Evolutionary conservation across 1,140 invertebrate species (phyloP).

Genomic region (Bombus turneri): DNA sequence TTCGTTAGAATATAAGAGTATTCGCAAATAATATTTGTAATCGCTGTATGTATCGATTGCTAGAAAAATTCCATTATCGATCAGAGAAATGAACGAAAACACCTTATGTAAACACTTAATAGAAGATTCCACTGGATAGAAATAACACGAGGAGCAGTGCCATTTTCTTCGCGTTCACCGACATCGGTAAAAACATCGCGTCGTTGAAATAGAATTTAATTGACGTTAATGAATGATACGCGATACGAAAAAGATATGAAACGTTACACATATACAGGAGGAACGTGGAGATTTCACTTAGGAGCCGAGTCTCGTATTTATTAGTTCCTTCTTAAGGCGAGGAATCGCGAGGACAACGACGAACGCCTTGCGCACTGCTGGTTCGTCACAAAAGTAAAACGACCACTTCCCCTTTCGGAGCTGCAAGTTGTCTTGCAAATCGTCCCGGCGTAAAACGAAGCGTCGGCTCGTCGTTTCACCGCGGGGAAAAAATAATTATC

Average conservation of each 20-base stretch:
- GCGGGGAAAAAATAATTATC: slow-evolving; percentile 18
- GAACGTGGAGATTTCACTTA: background rate
- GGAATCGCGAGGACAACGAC: background rate
- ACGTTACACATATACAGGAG: background rate
- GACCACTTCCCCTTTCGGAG: slow-evolving; percentile 29
- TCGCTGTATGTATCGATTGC: background rate
- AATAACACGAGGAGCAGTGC: background rate
- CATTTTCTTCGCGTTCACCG: background rate
- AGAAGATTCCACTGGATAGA: background rate
- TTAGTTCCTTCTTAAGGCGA: background rate
- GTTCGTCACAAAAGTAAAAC: background rate
- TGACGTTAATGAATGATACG: slow-evolving; percentile 7
- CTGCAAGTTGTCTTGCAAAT: slow-evolving; percentile 16
- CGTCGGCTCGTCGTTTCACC: slow-evolving; percentile 3
- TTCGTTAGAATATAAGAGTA: no score
- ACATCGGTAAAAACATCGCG: slow-evolving; percentile 4
- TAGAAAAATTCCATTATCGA: background rate
- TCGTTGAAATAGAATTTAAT: slow-evolving; percentile 19
- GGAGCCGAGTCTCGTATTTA: background rate
- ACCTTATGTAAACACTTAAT: background rate
- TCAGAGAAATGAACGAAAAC: background rate
- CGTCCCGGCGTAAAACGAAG: background rate
- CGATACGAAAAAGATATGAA: background rate
- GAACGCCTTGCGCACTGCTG: background rate
- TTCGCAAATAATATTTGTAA: background rate